A percentile compares a stretch with the other conserved stretches of the same genome.
phyloP scores from a whole-genome alignment of 92 coral and sea anemone species.

The Scolanthus callimorphus region DNA sequence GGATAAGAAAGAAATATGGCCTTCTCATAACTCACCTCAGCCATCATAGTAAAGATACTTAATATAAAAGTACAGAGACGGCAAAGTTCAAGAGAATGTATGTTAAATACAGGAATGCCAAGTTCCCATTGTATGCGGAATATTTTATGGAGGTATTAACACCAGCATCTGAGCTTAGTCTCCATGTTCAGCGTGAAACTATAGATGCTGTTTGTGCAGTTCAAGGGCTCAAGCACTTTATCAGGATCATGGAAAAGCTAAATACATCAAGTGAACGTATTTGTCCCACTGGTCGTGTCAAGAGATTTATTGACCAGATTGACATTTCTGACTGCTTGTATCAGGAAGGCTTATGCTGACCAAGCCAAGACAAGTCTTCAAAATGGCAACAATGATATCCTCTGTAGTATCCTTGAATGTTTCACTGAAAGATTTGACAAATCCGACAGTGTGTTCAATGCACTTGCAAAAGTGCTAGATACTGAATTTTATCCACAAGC shows the following conservation, averaged over 20 bases:
- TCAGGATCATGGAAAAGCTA: slow-evolving; percentile 47
- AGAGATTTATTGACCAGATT: slow-evolving; percentile 1
- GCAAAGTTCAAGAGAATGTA: slow-evolving; percentile 42
- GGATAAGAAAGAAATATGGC: slow-evolving; percentile 45
- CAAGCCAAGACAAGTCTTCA: slow-evolving; percentile 30
- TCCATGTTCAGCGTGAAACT: slow-evolving; percentile 44
- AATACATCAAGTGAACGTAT: slow-evolving; percentile 24
- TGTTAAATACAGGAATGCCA: slow-evolving; percentile 50
- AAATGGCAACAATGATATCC: slow-evolving; percentile 13
- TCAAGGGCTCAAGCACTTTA: slow-evolving; percentile 40
- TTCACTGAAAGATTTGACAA: slow-evolving; percentile 39
- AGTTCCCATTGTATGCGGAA: slow-evolving; percentile 46
- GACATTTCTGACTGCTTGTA: slow-evolving; percentile 6
- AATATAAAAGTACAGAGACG: slow-evolving; percentile 19
- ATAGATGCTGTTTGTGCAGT: slow-evolving; percentile 50
- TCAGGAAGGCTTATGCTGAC: slow-evolving; percentile 9
- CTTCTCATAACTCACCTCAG: slow-evolving; percentile 32
- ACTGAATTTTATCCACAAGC: slow-evolving; percentile 18
- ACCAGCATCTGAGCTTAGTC: slow-evolving; percentile 57
- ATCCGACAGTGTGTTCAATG: slow-evolving; percentile 36
- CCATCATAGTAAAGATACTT: slow-evolving; percentile 31
- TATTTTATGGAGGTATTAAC: slow-evolving; percentile 36
- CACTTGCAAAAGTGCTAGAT: slow-evolving; percentile 35
- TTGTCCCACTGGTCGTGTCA: slow-evolving; percentile 36
- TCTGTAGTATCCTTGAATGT: slow-evolving; percentile 22